phyloP scores from a whole-genome alignment of 2,113 vertebrate species.

The Calyptommatus sinebrachiatus region DNA sequence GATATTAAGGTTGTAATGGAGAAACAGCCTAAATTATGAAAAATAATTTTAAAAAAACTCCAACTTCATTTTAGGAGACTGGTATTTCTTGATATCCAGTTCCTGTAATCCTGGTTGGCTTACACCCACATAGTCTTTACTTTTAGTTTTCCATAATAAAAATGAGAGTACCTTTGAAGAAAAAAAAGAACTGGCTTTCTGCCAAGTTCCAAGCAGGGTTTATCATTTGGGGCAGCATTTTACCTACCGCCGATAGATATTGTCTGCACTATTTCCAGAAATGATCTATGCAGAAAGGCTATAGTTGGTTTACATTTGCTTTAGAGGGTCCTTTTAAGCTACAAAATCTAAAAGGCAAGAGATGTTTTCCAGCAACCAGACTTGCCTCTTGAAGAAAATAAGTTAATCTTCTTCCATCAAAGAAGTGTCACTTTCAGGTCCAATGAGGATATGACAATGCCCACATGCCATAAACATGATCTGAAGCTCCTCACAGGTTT shows the following conservation, averaged over 20 bases:
- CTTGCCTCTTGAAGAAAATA: not conserved
- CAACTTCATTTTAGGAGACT: not conserved
- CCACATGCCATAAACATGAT: not conserved
- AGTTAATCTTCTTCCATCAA: not conserved
- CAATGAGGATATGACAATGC: not conserved
- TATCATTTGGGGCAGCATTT: not conserved
- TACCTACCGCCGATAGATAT: not conserved
- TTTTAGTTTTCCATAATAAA: not conserved
- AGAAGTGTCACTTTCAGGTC: not conserved
- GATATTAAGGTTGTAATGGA: too few relatives aligned
- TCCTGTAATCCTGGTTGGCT: too few relatives aligned
- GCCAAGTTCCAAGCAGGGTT: too few relatives aligned
- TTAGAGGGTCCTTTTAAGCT: not conserved
- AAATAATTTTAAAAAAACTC: not conserved
- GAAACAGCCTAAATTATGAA: not conserved
- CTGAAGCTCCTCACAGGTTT: too few relatives aligned
- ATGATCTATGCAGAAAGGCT: not conserved
- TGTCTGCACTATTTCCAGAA: not conserved
- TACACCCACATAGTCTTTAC: not conserved
- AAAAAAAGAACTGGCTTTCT: not conserved
- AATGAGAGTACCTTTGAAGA: not conserved
- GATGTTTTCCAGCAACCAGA: not conserved
- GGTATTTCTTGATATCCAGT: not conserved
- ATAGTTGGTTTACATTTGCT: not conserved
- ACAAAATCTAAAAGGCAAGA: not conserved